Base-by-base conservation (phyloP, 2,888 invertebrate species). In the Tholera decimalis region DNA sequence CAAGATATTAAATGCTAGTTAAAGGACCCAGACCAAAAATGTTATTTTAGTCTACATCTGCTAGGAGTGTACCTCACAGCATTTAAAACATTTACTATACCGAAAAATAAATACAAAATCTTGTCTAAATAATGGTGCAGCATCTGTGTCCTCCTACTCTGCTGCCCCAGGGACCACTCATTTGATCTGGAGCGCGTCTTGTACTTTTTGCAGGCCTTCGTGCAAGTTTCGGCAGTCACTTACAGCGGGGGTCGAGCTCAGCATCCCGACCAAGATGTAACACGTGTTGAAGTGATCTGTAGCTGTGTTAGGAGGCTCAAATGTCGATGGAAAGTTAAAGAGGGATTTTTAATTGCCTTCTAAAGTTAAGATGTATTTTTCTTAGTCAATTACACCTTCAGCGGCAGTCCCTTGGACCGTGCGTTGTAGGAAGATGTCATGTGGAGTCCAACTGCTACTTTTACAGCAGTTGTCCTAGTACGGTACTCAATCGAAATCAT, bases 181-280 rank as follows among this genome's bases (percentile, higher is more conserved):
- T 93, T 94, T 93, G 90, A 94, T 92, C 92, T 93, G 93, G 93
- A 92, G 92, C 94, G 89, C 68, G 69, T 80, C 77, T 81, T 80
- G 69, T 26, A 66, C 81, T 84, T 86, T 87, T 85, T 85, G 85
- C 83, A 66, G 72, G 64, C 63, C 67, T 82, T 79, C 84, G 77
- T 84, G 80, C 86, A 80, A 83, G 84, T 86, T 88, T 86, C 77
- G 84, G 85, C 86, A 79, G 85, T 82, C 80, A 75, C 72, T 74
- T 79, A 83, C 83, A 85, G 81, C 68, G 78, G 79, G 70, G 88
- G 88, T 82, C 77, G 83, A 83, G 77, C 77, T n/a, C 64, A 61
- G 53, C 41, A 28, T 33, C 47, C 41, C 24, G 37, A 63, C 77
- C 15, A 66, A 72, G 69, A 77, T 67, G 0, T 66, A 61, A 26